Percentiles rank a stretch among this genome's conserved stretches.
Evolutionary conservation across 2,113 vertebrate genomes (phyloP).

Genomic region (Anhinga rufa): DNA sequence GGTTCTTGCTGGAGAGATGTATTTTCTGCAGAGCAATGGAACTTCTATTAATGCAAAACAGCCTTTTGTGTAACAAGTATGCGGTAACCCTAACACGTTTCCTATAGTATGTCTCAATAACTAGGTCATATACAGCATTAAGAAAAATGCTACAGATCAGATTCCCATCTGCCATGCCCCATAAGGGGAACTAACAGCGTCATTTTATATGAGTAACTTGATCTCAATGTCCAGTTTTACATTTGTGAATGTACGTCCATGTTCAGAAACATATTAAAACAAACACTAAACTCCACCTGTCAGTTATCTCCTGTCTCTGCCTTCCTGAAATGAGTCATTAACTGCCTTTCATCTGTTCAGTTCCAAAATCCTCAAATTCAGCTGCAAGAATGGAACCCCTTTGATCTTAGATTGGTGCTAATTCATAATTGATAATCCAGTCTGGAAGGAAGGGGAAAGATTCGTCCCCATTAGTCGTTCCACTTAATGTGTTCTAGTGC

Average conservation of each 20-base stretch:
- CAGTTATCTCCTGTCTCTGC: not conserved
- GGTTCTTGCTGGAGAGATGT: not conserved
- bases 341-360: constrained; percentile 36
- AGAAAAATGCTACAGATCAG: not conserved
- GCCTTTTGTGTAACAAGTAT: not conserved
- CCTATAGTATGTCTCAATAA: not conserved
- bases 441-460: constrained; percentile 21
- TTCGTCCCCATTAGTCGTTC: constrained; percentile 31
- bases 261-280: not conserved
- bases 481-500: constrained; percentile 34
- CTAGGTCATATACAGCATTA: not conserved
- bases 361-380: constrained; percentile 55
- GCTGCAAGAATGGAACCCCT: constrained; percentile 42
- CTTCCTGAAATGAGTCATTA: constrained; percentile 36
- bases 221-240: not conserved
- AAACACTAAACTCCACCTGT: not conserved
- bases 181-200: not conserved
- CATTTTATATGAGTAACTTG: not conserved
- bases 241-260: not conserved
- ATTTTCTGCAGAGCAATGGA: not conserved
- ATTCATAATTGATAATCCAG: constrained; percentile 65
- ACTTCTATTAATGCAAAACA: not conserved
- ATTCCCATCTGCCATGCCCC: not conserved
- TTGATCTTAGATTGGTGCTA: constrained; percentile 55
- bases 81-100: not conserved